Evolutionary conservation across 2,797 vertebrate species (phyloP).

Genomic region (Sebastes steindachneri): DNA sequence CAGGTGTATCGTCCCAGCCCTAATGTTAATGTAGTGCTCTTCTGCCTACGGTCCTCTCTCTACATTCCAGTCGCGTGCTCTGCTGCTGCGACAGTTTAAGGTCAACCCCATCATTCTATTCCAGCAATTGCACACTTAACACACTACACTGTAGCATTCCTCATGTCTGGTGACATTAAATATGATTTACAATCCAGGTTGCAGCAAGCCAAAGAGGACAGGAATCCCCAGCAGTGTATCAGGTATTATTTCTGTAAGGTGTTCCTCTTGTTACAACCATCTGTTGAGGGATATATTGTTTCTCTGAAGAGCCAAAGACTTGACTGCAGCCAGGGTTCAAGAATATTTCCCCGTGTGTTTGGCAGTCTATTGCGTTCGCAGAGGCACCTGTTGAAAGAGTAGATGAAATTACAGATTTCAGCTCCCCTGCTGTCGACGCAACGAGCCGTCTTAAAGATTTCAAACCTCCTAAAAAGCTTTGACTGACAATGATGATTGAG

Average conservation of each 20-base stretch:
- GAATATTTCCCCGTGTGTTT: constrained; percentile 50
- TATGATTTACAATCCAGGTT: constrained; percentile 59
- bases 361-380: constrained; percentile 44
- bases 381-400: constrained; percentile 64
- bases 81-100: constrained; percentile 36
- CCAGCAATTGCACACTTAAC: constrained; percentile 61
- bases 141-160: constrained; percentile 51
- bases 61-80: constrained; percentile 21
- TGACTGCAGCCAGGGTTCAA: constrained; percentile 29
- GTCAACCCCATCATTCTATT: constrained; percentile 52
- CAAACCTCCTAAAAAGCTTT: constrained; percentile 25
- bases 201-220: constrained; percentile 34
- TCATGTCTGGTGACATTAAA: constrained; percentile 63
- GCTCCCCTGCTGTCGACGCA: constrained; percentile 39
- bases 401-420: constrained; percentile 66
- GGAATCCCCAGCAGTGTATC: constrained; percentile 63
- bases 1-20: no score
- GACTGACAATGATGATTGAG: constrained; percentile 31
- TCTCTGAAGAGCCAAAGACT: constrained; percentile 42
- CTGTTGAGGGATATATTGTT: constrained; percentile 56
- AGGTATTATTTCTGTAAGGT: constrained; percentile 54
- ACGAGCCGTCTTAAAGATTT: constrained; percentile 20
- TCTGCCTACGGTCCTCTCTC: not conserved
- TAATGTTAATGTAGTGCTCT: not conserved
- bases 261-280: constrained; percentile 53